Evolutionary conservation across 2,113 vertebrate species (phyloP).

Genomic region (Zosterops lateralis): DNA sequence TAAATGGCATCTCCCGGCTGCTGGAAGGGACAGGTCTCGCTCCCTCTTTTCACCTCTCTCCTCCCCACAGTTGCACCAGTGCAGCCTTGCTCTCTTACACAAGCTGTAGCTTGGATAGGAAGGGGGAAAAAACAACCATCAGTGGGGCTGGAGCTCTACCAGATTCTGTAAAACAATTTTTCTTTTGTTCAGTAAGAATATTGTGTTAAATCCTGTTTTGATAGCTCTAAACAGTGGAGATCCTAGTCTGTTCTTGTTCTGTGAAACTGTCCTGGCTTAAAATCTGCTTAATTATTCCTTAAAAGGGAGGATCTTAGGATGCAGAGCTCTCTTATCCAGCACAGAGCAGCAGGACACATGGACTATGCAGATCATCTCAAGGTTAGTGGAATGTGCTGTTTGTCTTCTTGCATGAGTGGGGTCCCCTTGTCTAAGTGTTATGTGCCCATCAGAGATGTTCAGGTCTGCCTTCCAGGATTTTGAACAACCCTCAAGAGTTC

Average conservation of each 20-base stretch:
- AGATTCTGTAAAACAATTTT: background rate
- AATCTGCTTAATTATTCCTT: background rate
- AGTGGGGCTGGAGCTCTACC: background rate
- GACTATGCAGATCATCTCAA: background rate
- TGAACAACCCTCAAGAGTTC: background rate
- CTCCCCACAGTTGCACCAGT: background rate
- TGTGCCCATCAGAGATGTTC: background rate
- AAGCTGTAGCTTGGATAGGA: background rate
- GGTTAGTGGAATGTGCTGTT: background rate
- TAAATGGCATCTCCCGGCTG: background rate
- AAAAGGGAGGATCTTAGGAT: background rate
- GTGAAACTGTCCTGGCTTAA: background rate
- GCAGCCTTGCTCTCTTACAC: background rate
- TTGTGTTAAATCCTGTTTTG: background rate
- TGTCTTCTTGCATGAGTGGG: background rate
- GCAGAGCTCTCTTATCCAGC: background rate
- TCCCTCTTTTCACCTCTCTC: background rate
- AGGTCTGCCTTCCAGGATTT: background rate
- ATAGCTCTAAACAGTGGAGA: background rate
- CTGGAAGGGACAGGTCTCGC: background rate
- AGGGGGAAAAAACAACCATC: background rate
- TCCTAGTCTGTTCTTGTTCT: background rate
- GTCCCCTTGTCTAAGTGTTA: background rate
- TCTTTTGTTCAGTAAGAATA: background rate
- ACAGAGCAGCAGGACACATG: background rate